A percentile compares a stretch with the other conserved stretches of the same genome.
Evolutionary conservation across 2,888 invertebrate species (phyloP).

Genomic region (Epinotia demarniana): DNA sequence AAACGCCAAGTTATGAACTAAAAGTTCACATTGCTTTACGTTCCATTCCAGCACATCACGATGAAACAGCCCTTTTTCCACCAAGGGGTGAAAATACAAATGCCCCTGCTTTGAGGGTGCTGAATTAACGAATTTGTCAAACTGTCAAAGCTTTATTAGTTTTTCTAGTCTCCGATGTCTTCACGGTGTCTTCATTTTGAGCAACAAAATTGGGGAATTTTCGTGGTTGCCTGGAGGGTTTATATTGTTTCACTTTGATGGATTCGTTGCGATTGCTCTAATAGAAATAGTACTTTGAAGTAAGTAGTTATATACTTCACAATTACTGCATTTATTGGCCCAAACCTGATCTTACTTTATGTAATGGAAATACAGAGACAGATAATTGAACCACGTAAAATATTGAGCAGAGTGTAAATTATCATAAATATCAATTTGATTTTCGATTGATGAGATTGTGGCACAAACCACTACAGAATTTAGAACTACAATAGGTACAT

Average conservation of each 20-base stretch:
- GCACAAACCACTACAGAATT: background rate
- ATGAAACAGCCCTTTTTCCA: conserved; percentile 28
- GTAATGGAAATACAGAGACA: background rate
- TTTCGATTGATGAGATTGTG: too few relatives aligned
- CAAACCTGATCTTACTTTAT: background rate
- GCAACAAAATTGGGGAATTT: conserved; percentile 25
- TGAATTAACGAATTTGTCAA: conserved; percentile 83
- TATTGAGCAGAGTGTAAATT: background rate
- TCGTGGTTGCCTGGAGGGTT: conserved; percentile 21
- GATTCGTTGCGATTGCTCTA: conserved; percentile 14
- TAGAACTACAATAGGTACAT: background rate
- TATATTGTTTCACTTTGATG: conserved; percentile 28
- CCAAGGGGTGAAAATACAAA: conserved; percentile 31
- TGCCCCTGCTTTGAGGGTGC: conserved; percentile 50
- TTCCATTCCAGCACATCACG: conserved; percentile 11
- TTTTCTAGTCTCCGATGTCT: conserved; percentile 67
- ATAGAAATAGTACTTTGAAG: conserved; percentile 1
- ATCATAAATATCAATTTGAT: background rate
- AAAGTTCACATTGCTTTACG: conserved; percentile 14
- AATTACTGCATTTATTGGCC: too few relatives aligned
- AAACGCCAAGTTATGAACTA: conserved; percentile 14
- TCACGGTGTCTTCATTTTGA: conserved; percentile 58
- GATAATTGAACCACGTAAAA: background rate
- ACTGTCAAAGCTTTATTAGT: conserved; percentile 80
- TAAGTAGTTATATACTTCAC: background rate